phyloP scores from a whole-genome alignment of 2,888 invertebrate species.

The Lepidochrysops patricia region DNA sequence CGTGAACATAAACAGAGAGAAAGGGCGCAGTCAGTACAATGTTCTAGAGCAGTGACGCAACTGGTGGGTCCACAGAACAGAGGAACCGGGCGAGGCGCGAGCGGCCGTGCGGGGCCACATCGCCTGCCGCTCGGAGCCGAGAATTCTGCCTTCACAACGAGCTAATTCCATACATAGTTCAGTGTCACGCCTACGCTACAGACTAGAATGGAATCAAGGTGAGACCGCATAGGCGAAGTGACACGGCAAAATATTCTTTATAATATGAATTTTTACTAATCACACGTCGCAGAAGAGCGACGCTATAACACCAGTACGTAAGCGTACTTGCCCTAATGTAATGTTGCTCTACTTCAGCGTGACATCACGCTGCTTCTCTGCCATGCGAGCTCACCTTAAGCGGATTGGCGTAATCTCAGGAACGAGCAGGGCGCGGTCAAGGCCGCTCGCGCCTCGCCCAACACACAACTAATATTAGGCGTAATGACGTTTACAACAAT shows the following conservation, averaged over 20 bases:
- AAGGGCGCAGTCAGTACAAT: slow-evolving; percentile 73
- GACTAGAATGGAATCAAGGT: slow-evolving; percentile 1
- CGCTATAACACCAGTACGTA: too few species aligned
- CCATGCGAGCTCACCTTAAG: too few species aligned
- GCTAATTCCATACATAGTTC: background rate
- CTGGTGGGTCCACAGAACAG: slow-evolving; percentile 50
- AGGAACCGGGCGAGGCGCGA: slow-evolving; percentile 46
- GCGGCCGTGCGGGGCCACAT: slow-evolving; percentile 36
- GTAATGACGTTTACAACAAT: slow-evolving; percentile 54
- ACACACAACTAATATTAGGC: slow-evolving; percentile 61
- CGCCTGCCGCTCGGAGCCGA: background rate
- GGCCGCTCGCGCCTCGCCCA: slow-evolving; percentile 46
- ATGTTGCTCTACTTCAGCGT: too few species aligned
- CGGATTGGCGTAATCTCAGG: too few species aligned
- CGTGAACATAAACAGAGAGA: slow-evolving; percentile 82
- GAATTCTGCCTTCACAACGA: background rate
- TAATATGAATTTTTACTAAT: too few species aligned
- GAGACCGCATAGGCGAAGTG: too few species aligned
- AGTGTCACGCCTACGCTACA: background rate
- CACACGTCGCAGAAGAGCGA: too few species aligned
- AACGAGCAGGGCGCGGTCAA: background rate
- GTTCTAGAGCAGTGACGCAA: slow-evolving; percentile 57
- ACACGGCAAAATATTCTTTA: too few species aligned
- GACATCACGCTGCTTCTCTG: too few species aligned
- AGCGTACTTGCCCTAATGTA: too few species aligned